Evolutionary conservation across 2,113 vertebrate species (phyloP).

Genomic region (Phrynocephalus versicolor): DNA sequence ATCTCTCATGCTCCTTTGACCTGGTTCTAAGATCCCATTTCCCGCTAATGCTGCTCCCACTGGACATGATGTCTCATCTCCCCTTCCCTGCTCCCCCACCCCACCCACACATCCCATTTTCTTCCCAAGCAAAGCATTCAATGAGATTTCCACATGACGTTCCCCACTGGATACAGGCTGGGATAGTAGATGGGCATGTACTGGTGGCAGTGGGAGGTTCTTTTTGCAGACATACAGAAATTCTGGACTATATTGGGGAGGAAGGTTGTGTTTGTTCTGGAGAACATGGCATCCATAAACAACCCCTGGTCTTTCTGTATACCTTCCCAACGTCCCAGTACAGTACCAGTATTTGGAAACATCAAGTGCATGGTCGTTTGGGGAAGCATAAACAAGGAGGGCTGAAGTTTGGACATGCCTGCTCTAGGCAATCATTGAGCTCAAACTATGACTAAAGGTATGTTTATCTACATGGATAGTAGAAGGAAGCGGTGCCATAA

Average conservation of each 20-base stretch:
- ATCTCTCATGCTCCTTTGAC: conserved; percentile 46
- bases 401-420: too few relatives aligned
- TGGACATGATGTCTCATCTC: background rate
- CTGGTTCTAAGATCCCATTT: conserved; percentile 15
- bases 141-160: background rate
- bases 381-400: background rate
- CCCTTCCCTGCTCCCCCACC: conserved; percentile 28
- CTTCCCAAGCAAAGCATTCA: conserved; percentile 14
- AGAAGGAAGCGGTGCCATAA: background rate
- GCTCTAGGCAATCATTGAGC: background rate
- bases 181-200: background rate
- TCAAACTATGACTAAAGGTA: too few relatives aligned
- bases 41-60: conserved; percentile 24
- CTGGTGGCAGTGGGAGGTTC: background rate
- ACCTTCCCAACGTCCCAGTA: background rate
- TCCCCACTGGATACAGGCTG: background rate
- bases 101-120: conserved; percentile 9
- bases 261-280: background rate
- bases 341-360: background rate
- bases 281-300: background rate
- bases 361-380: background rate
- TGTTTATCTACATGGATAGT: too few relatives aligned
- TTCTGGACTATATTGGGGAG: background rate
- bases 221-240: background rate
- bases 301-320: background rate